These are phyloP conservation scores for Prosopocoilus inquinatus DNA, from an alignment of 2,888 invertebrate species.

Conservation along the genomic window DNA sequence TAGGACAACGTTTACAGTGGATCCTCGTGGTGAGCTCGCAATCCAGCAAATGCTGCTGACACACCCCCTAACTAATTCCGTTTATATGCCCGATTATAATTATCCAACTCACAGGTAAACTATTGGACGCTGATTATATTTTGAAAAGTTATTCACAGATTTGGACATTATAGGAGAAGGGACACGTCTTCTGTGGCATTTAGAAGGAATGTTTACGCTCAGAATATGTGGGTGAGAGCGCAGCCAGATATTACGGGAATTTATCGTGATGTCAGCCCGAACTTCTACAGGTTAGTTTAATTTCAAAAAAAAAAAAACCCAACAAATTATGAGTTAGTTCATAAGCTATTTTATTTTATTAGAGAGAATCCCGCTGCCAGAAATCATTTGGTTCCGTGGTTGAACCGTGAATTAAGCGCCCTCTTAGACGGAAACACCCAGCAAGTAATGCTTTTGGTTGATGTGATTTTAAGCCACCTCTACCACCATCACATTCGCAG, in stretches of 20 bases:
- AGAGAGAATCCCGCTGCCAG: conserved; percentile 78
- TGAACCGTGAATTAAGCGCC: conserved; percentile 81
- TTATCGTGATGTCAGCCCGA: conserved; percentile 70
- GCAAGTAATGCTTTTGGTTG: conserved; percentile 63
- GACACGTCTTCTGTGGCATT: conserved; percentile 49
- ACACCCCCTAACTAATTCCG: conserved; percentile 44
- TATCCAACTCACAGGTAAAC: conserved; percentile 1
- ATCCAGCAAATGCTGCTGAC: conserved; percentile 59
- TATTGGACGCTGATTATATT: background rate
- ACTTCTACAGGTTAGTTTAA: conserved; percentile 65
- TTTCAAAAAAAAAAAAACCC: no score
- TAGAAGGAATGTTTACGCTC: conserved; percentile 72
- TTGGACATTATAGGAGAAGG: conserved; percentile 11
- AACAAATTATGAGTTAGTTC: no score
- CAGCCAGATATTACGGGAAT: conserved; percentile 69
- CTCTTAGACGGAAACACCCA: conserved; percentile 65
- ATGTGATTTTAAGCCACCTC: conserved; percentile 68
- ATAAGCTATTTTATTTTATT: no score
- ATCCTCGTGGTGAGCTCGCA: conserved; percentile 60
- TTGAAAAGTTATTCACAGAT: conserved; percentile 9
- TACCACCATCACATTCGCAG: conserved; percentile 66
- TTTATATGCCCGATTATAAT: conserved; percentile 32
- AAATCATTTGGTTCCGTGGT: conserved; percentile 83
- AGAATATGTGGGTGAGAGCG: conserved; percentile 72
- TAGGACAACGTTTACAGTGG: conserved; percentile 70